Evolutionary conservation across 2,888 invertebrate genomes (phyloP).

Genomic region (Ormyrus pomaceus): DNA sequence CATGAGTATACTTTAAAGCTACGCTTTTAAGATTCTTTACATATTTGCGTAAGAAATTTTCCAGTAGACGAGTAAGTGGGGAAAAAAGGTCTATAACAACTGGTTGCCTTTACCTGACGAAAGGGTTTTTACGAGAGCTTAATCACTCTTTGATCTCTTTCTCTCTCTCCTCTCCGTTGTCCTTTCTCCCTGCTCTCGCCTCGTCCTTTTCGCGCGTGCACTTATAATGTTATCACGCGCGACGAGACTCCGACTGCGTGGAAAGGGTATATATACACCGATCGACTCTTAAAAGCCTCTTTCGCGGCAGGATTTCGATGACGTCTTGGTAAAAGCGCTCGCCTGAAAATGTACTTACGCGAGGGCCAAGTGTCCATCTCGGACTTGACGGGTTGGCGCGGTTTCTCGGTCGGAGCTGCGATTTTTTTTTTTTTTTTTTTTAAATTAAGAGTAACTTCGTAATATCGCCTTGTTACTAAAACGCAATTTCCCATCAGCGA

Average conservation of each 20-base stretch:
- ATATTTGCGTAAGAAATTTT: too few relatives aligned
- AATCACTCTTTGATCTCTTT: neutral
- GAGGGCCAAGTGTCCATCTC: neutral
- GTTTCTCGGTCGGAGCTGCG: neutral
- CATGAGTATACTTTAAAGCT: too few relatives aligned
- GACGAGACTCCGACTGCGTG: neutral
- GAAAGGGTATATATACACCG: constrained; percentile 5
- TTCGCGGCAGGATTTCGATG: constrained; percentile 28
- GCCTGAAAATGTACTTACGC: neutral
- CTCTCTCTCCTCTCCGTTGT: neutral
- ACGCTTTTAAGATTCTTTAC: too few relatives aligned
- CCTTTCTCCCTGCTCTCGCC: neutral
- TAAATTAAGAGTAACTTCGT: too few relatives aligned
- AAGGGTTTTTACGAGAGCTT: too few relatives aligned
- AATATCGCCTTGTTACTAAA: too few relatives aligned
- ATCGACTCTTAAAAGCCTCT: constrained; percentile 29
- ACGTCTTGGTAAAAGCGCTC: constrained; percentile 6
- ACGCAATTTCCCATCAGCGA: too few relatives aligned
- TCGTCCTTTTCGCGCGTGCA: neutral
- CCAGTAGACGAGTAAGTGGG: too few relatives aligned
- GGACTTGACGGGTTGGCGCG: constrained; percentile 2
- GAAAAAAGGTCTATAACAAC: too few relatives aligned
- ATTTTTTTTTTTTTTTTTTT: too few relatives aligned
- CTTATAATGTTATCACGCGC: constrained; percentile 4
- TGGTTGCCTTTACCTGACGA: too few relatives aligned